Percentiles rank a stretch among this genome's conserved stretches.
phyloP scores from a whole-genome alignment of 2,113 vertebrate species.

The Beaufortia kweichowensis region DNA sequence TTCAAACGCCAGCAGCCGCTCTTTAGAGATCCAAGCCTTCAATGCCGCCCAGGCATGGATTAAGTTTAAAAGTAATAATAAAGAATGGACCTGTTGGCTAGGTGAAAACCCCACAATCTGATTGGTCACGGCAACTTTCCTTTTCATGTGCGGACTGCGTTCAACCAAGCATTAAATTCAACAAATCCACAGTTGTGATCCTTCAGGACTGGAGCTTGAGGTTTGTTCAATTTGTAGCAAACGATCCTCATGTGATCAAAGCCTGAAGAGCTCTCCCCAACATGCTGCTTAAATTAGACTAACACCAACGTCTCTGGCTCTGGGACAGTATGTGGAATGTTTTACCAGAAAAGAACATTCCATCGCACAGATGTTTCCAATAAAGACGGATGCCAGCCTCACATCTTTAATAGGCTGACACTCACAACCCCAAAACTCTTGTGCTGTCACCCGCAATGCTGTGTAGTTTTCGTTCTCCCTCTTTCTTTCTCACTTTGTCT shows the following conservation, averaged over 20 bases:
- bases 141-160: slow-evolving; percentile 97
- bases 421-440: slow-evolving; percentile 90
- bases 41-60: slow-evolving; percentile 84
- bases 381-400: slow-evolving; percentile 92
- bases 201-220: slow-evolving; percentile 92
- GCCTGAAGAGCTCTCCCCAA: slow-evolving; percentile 91
- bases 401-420: slow-evolving; percentile 99
- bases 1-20: slow-evolving; percentile 78
- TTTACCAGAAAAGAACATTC: slow-evolving; percentile 97
- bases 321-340: slow-evolving; percentile 99
- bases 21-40: slow-evolving; percentile 86
- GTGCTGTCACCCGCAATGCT: slow-evolving; percentile 94
- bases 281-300: slow-evolving; percentile 99
- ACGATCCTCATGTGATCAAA: slow-evolving; percentile 99
- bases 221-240: slow-evolving; percentile 99
- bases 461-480: slow-evolving; percentile 52
- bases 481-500: not conserved
- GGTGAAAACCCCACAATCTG: slow-evolving; percentile 95
- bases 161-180: slow-evolving; percentile 99
- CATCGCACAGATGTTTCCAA: slow-evolving; percentile 98
- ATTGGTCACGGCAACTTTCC: slow-evolving; percentile 85
- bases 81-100: slow-evolving; percentile 89
- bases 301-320: slow-evolving; percentile 99
- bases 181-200: slow-evolving; percentile 99
- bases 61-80: slow-evolving; percentile 98